A percentile compares a stretch with the other conserved stretches of the same genome.
Conservation (phyloP, 2,888 invertebrate species). For the Eupithecia abbreviata region DNA sequence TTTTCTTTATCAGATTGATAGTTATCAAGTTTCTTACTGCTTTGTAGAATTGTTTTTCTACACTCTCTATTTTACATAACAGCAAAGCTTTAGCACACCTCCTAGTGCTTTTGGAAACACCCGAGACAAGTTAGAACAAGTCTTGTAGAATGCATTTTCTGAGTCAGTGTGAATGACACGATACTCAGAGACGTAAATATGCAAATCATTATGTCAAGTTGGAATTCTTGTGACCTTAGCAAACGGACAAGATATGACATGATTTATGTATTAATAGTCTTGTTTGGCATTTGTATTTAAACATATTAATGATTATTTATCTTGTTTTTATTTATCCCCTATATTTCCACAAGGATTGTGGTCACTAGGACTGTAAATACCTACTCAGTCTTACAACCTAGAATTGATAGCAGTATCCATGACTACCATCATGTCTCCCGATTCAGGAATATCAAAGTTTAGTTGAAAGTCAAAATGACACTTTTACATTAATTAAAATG, state of each 20-base stretch:
- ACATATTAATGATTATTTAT: no score
- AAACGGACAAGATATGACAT: slow-evolving; percentile 6
- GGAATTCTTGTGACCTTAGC: slow-evolving; percentile 21
- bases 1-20: neutral
- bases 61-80: neutral
- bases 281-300: neutral
- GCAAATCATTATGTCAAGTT: slow-evolving; percentile 35
- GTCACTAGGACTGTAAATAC: no score
- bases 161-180: slow-evolving; percentile 46
- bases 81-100: slow-evolving; percentile 5
- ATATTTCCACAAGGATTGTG: no score
- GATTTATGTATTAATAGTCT: slow-evolving; percentile 13
- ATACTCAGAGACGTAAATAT: slow-evolving; percentile 32
- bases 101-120: neutral
- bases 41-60: neutral
- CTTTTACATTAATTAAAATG: neutral
- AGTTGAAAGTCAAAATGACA: neutral
- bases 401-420: no score
- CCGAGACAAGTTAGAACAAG: slow-evolving; percentile 41
- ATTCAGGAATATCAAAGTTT: no score
- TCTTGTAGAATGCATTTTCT: slow-evolving; percentile 34
- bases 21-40: neutral
- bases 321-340: no score
- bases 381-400: no score
- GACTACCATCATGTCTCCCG: no score